phyloP scores from a whole-genome alignment of 30 jellyfish, hydroid and myxozoan genomes.

The Clytia hemisphaerica region DNA sequence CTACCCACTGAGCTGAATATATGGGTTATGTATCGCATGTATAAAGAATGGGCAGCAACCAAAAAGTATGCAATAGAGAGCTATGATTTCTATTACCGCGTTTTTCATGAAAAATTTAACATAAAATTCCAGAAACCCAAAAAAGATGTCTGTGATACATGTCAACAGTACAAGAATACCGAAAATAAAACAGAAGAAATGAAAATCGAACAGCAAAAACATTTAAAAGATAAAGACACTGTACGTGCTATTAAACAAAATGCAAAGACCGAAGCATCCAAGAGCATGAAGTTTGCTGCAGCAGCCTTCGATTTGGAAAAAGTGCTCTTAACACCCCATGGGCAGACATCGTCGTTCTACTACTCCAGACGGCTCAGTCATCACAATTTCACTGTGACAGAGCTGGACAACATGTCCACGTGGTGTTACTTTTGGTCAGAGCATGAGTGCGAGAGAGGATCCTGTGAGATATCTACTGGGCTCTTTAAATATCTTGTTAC shows the following conservation, averaged over 20 bases:
- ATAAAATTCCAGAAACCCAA: slow-evolving; percentile 2
- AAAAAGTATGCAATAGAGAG: background rate
- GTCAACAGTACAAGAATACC: background rate
- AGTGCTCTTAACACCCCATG: background rate
- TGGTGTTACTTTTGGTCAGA: background rate
- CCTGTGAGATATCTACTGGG: background rate
- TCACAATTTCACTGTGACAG: background rate
- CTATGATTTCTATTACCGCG: background rate
- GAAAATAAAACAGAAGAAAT: background rate
- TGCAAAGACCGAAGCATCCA: background rate
- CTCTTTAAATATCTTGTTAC: background rate
- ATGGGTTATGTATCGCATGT: background rate
- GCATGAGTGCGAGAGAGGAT: background rate
- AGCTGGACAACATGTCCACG: background rate
- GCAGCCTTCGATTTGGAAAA: background rate
- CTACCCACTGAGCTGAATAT: background rate
- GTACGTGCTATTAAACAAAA: background rate
- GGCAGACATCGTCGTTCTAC: background rate
- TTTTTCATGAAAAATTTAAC: background rate
- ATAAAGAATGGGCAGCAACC: background rate
- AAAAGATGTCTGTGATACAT: slow-evolving; percentile 27
- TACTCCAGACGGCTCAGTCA: background rate
- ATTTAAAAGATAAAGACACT: background rate
- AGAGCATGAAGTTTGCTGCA: background rate
- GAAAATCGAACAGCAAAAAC: background rate